Percentiles rank a stretch among this genome's conserved stretches.
These are phyloP conservation scores for Itoplectis maculator DNA, from an alignment of 2,888 invertebrate genomes.

Conservation along the genomic window DNA sequence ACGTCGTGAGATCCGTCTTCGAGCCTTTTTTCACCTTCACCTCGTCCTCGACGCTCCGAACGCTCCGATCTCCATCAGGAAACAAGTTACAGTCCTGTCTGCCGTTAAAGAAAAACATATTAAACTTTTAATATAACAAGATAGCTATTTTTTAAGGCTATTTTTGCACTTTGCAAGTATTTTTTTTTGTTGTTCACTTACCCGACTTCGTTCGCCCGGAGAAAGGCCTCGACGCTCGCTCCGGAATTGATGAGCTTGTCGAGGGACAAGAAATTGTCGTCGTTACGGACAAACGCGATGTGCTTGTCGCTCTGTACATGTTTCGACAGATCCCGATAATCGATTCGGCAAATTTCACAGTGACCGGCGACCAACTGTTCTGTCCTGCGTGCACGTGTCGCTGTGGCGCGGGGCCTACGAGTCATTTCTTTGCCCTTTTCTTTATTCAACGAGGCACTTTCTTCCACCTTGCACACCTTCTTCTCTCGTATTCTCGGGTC, in stretches of 20 bases:
- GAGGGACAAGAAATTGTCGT: slow-evolving; percentile 90
- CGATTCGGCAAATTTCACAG: slow-evolving; percentile 92
- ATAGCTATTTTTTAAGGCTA: too few species aligned
- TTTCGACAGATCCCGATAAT: slow-evolving; percentile 89
- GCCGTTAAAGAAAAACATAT: slow-evolving; percentile 43
- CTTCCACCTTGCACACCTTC: slow-evolving; percentile 76
- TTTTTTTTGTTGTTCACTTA: slow-evolving; percentile 66
- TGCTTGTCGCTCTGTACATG: slow-evolving; percentile 92
- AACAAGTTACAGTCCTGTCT: slow-evolving; percentile 81
- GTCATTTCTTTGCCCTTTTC: slow-evolving; percentile 84
- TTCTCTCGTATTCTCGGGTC: slow-evolving; percentile 77
- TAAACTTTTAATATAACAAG: too few species aligned
- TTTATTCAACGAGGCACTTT: slow-evolving; percentile 76
- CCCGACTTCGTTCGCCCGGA: slow-evolving; percentile 85
- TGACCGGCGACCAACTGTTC: slow-evolving; percentile 87
- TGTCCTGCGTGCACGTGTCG: slow-evolving; percentile 81
- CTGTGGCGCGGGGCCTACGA: slow-evolving; percentile 83
- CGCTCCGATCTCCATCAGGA: slow-evolving; percentile 78
- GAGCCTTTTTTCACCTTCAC: slow-evolving; percentile 75
- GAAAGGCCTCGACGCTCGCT: slow-evolving; percentile 89
- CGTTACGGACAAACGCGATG: slow-evolving; percentile 90
- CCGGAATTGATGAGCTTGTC: slow-evolving; percentile 90
- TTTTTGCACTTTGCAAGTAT: background rate
- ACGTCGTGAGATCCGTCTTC: slow-evolving; percentile 75
- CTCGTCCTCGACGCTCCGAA: slow-evolving; percentile 75